Conservation (phyloP, 2,113 vertebrate genomes). For the Vulpes lagopus region DNA sequence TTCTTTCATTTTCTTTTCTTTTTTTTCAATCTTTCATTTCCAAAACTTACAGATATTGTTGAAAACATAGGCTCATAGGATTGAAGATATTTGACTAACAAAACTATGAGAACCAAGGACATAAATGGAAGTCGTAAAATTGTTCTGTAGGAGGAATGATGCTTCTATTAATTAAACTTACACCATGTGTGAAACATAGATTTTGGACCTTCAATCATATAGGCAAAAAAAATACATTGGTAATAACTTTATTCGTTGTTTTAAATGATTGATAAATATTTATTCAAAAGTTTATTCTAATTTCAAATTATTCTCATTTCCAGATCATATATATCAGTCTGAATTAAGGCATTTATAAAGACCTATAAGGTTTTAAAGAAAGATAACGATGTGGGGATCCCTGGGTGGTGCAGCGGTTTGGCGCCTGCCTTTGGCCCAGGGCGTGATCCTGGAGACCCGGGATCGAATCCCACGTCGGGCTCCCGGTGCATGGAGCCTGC, state of each 20-base stretch:
- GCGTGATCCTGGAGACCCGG: too few species aligned
- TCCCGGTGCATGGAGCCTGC: too few species aligned
- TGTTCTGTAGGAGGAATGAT: background rate
- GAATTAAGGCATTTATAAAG: background rate
- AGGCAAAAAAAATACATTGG: background rate
- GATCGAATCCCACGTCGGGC: too few species aligned
- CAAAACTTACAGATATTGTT: background rate
- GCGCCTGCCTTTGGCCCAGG: too few species aligned
- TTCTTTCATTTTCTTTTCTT: too few species aligned
- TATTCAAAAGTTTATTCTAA: background rate
- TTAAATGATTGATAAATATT: background rate
- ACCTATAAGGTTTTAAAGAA: background rate
- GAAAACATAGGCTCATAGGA: background rate
- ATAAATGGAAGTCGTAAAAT: background rate
- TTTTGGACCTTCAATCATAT: background rate
- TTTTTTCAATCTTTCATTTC: background rate
- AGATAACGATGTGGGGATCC: background rate
- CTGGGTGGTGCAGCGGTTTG: too few species aligned
- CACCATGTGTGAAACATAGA: background rate
- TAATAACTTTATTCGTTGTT: background rate
- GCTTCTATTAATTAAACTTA: background rate
- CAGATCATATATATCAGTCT: background rate
- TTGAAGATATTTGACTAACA: background rate
- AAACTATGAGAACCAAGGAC: background rate
- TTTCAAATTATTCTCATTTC: background rate